phyloP scores from a whole-genome alignment of 2,888 invertebrate species.

The Aleiodes leptofemur region DNA sequence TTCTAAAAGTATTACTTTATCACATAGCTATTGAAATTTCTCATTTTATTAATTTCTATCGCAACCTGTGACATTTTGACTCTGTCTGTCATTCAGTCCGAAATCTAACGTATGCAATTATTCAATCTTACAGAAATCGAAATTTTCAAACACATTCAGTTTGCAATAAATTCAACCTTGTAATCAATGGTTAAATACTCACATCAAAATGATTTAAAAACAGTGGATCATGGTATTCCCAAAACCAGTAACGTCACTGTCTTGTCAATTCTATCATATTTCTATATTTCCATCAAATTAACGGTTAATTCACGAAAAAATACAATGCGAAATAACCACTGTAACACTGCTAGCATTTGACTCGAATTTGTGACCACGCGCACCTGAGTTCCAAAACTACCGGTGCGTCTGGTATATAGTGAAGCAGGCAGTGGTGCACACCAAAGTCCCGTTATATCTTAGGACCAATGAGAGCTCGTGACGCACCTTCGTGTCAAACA shows the following conservation, averaged over 20 bases:
- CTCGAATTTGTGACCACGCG: conserved; percentile 33
- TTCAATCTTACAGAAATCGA: no score
- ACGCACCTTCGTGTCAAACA: conserved; percentile 1
- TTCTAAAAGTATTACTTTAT: no score
- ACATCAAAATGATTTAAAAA: conserved; percentile 1
- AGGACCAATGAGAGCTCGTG: conserved; percentile 61
- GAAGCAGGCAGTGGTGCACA: conserved; percentile 46
- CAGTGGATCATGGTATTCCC: neutral
- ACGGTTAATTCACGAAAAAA: neutral
- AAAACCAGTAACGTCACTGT: conserved; percentile 6
- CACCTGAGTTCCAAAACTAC: conserved; percentile 22
- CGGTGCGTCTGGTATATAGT: conserved; percentile 24
- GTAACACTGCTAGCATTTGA: conserved; percentile 28
- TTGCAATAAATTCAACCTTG: no score
- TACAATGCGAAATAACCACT: neutral
- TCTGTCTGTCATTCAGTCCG: no score
- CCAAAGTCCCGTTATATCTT: conserved; percentile 62
- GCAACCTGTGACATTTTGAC: no score
- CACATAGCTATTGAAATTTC: no score
- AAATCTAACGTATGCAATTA: no score
- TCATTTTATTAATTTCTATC: no score
- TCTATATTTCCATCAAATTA: neutral
- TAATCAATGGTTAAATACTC: conserved; percentile 3
- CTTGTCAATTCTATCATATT: neutral
- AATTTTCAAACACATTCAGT: no score